Evolutionary conservation across 2,113 vertebrate genomes (phyloP).

Genomic region (Lanius collurio): DNA sequence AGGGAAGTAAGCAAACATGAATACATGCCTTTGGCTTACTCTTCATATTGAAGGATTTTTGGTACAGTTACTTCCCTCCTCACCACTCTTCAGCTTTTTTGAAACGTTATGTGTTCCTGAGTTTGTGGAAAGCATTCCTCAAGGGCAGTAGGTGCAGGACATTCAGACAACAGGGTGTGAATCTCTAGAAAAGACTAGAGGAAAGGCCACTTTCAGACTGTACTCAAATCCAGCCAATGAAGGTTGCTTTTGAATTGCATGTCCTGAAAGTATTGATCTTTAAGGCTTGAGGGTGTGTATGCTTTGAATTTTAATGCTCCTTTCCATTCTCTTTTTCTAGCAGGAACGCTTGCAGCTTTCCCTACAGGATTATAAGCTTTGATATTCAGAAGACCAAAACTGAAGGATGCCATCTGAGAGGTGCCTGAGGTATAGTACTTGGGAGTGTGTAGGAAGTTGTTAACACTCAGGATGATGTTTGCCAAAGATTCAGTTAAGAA

Average conservation of each 20-base stretch:
- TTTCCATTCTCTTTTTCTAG: constrained; percentile 55
- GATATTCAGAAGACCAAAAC: constrained; percentile 57
- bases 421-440: constrained; percentile 82
- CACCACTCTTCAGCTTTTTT: neutral
- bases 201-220: neutral
- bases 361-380: constrained; percentile 41
- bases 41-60: neutral
- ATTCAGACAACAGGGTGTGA: neutral
- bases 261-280: neutral
- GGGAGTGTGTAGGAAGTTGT: neutral
- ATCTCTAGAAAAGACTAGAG: neutral
- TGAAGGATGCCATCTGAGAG: constrained; percentile 92
- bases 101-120: neutral
- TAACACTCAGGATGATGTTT: neutral
- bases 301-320: constrained; percentile 26
- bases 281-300: neutral
- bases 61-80: neutral
- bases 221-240: neutral
- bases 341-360: constrained; percentile 62
- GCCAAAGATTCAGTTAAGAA: neutral
- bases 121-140: neutral
- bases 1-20: neutral
- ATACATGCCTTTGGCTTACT: neutral
- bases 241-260: neutral
- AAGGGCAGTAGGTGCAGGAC: neutral